Base-by-base conservation (phyloP, 1,140 invertebrate genomes). In the Subanguina moxae region DNA sequence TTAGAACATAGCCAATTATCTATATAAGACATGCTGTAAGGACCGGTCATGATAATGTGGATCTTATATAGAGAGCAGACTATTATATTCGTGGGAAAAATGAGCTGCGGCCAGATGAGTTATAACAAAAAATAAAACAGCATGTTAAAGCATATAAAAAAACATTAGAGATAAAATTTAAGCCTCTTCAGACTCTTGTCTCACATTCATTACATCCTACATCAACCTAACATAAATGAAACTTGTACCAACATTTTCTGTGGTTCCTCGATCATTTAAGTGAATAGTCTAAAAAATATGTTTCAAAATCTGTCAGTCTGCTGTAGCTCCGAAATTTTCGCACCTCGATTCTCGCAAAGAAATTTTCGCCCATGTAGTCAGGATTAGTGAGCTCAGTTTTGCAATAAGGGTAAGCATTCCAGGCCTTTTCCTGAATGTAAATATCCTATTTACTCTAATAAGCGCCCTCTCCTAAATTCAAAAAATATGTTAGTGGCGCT, bases 351-450 rank as follows among this genome's bases (percentile, higher is more conserved):
- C 90, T 89, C 79, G 98, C 91, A 73, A 89, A 87, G 87, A 99
- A 98, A 84, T 93, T 93, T 52, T 96, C 91, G 86, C 97, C 95
- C 96, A 99, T 99, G 83, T 97, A 99, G 75, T 93, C 91, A 68
- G 93, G 93, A 88, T 97, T 97, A 11, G 73, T 76, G 21, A 80
- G 62, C 38, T 82, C 90, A 74, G 96, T 99, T 86, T 90, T 89
- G 86, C 96, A 99, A 85, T 98, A 99, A 8, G 96, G 96, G 86
- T 98, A 99, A 23, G 95, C 95, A 87, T 99, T 99, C 95, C 96
- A 99, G 70, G 96, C 95, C 86, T 97, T 92, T 86, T 99, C 32
- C 32, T 38, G 11, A 38, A 38, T 38, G 3, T 11, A 38, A 38
- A n/a, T n/a, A n/a, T n/a, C n/a, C n/a, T n/a, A n/a, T n/a, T n/a